Conservation (phyloP, 1,140 invertebrate species). For the Temnothorax curvispinosus region DNA sequence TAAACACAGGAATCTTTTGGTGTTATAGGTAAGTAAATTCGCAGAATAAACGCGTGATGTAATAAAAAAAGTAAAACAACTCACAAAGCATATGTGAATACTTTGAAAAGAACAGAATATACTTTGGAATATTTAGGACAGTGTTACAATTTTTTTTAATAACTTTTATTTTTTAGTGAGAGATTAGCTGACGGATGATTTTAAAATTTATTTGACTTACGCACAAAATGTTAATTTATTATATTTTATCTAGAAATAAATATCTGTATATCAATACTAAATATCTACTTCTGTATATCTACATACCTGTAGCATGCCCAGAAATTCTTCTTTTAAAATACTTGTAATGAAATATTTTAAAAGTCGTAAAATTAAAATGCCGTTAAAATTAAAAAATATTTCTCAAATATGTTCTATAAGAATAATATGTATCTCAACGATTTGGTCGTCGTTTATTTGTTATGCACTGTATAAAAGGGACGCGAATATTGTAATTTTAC, state of each 20-base stretch:
- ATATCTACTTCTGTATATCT: neutral
- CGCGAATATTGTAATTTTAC: neutral
- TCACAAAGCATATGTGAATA: neutral
- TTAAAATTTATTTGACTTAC: neutral
- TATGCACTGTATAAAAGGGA: neutral
- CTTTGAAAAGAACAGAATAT: neutral
- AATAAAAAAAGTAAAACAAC: neutral
- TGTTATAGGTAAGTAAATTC: neutral
- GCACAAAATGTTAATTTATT: neutral
- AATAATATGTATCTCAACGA: neutral
- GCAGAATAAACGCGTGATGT: neutral
- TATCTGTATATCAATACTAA: neutral
- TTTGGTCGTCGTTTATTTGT: neutral
- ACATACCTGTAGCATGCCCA: neutral
- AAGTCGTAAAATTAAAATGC: too few species aligned
- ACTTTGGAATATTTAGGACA: neutral
- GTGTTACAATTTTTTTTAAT: neutral
- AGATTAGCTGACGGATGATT: neutral
- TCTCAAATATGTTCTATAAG: neutral
- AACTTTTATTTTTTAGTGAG: neutral
- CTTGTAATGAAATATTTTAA: neutral
- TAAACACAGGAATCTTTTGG: neutral
- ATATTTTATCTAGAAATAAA: neutral
- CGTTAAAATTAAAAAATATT: neutral
- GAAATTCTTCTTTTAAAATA: neutral